Base-by-base conservation (phyloP, 2,888 invertebrate genomes). In the Zygothrica quintamaculata region DNA sequence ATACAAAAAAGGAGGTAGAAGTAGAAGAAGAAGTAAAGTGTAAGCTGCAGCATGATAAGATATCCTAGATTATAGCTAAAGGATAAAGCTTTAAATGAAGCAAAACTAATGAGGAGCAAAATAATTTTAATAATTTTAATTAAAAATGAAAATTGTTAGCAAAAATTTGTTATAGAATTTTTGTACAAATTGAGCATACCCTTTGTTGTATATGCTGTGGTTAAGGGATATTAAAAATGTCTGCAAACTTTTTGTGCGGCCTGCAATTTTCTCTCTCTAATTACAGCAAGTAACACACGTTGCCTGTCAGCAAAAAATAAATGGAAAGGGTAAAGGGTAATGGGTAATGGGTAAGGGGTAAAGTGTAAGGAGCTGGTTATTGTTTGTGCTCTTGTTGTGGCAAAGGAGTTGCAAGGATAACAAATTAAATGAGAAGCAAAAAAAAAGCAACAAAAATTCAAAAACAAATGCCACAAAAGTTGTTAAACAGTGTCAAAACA, bases 191-290 rank as follows among this genome's bases (percentile, higher is more conserved):
- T n/a, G n/a, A n/a, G n/a, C n/a, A n/a, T n/a, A n/a, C 18, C 18
- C 5, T 22, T 22, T 22, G 2, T 22, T 29, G 29, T 7, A 29
- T n/a, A 29, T 5, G 1, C 29, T 5, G 4, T 29, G 29, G 3
- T 29, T 29, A 29, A 7, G 9, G 29, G 29, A 9, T 29, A 29
- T 29, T 8, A 47, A 42, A 53, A 71, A 71, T 44, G 76, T 80
- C 76, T 73, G 69, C 43, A 50, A 80, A 77, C 57, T 76, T 76
- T 74, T 80, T 56, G 52, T 52, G 67, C 47, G 47, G 51, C 58
- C 58, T 48, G 58, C 58, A 53, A 64, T 74, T 62, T 60, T 37
- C 55, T 37, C 55, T 37, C 75, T 59, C 58, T 73, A 76, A 76
- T 76, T 76, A 76, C 67, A 58, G 34, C 50, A 42, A 31, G 53